Conservation (phyloP, 2,888 invertebrate species). For the Tetragonula carbonaria region DNA sequence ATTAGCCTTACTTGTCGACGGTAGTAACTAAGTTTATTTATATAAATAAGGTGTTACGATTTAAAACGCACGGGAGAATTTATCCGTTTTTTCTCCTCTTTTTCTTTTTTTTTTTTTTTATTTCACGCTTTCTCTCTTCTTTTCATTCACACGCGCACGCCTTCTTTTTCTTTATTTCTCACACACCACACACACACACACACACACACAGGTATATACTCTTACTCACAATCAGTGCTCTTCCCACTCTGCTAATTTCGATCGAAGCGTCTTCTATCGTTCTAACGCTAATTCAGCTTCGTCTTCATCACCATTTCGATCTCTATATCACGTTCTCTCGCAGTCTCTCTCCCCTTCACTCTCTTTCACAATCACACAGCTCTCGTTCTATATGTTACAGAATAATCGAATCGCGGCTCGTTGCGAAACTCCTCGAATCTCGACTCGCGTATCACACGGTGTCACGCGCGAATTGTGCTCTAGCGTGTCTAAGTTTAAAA, state of each 20-base stretch:
- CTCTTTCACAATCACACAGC: conserved; percentile 13
- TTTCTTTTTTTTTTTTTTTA: background rate
- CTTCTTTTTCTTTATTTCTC: too few relatives aligned
- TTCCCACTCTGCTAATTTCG: background rate
- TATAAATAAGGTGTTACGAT: conserved; percentile 82
- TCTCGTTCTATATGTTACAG: conserved; percentile 43
- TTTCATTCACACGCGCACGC: background rate
- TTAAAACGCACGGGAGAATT: conserved; percentile 76
- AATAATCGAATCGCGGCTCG: conserved; percentile 54
- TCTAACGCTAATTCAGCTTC: conserved; percentile 31
- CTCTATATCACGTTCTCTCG: background rate
- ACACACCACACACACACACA: too few relatives aligned
- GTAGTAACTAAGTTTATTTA: conserved; percentile 81
- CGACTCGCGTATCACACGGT: background rate
- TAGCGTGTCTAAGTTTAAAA: too few relatives aligned
- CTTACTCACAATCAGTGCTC: background rate
- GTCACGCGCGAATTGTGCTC: background rate
- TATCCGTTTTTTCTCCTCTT: conserved; percentile 48
- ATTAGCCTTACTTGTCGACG: conserved; percentile 80
- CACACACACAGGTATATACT: too few relatives aligned
- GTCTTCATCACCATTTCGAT: background rate
- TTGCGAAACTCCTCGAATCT: conserved; percentile 45
- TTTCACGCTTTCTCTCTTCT: background rate
- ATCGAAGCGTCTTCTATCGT: conserved; percentile 29
- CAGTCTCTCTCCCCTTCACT: background rate